A percentile compares a stretch with the other conserved stretches of the same genome.
phyloP scores from a whole-genome alignment of 2,797 vertebrate genomes.

The Thunnus albacares region DNA sequence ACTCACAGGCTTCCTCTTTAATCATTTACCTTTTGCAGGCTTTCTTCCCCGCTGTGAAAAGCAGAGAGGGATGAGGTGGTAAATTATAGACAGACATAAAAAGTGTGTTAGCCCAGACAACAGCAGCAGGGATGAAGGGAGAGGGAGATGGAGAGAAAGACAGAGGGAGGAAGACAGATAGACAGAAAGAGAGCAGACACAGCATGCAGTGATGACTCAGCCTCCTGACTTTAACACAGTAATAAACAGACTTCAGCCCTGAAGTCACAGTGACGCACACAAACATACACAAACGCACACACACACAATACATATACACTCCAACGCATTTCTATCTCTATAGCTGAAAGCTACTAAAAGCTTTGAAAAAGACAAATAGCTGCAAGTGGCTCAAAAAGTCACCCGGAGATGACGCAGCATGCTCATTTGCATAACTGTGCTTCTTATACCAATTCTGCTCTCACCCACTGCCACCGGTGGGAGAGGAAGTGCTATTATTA shows the following conservation, averaged over 20 bases:
- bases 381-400: conserved; percentile 25
- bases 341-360: conserved; percentile 15
- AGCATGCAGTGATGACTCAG: conserved; percentile 63
- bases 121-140: conserved; percentile 21
- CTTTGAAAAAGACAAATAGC: conserved; percentile 9
- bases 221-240: conserved; percentile 50
- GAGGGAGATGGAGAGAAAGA: conserved; percentile 2
- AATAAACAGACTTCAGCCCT: conserved; percentile 50
- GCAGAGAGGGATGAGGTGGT: conserved; percentile 30
- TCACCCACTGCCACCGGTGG: neutral
- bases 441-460: neutral
- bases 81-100: conserved; percentile 53
- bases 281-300: conserved; percentile 13
- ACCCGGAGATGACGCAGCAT: conserved; percentile 18
- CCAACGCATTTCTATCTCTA: conserved; percentile 9
- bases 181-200: conserved; percentile 28
- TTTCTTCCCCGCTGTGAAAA: conserved; percentile 30
- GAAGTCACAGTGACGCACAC: conserved; percentile 37
- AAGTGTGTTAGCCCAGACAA: conserved; percentile 44
- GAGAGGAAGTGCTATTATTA: neutral
- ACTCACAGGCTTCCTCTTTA: conserved; percentile 36
- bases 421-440: conserved; percentile 1
- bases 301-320: conserved; percentile 12
- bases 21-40: conserved; percentile 50
- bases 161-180: neutral